These are phyloP conservation scores for Parazoanthus atlanticus DNA, from an alignment of 92 coral and sea anemone genomes.

Conservation along the genomic window DNA sequence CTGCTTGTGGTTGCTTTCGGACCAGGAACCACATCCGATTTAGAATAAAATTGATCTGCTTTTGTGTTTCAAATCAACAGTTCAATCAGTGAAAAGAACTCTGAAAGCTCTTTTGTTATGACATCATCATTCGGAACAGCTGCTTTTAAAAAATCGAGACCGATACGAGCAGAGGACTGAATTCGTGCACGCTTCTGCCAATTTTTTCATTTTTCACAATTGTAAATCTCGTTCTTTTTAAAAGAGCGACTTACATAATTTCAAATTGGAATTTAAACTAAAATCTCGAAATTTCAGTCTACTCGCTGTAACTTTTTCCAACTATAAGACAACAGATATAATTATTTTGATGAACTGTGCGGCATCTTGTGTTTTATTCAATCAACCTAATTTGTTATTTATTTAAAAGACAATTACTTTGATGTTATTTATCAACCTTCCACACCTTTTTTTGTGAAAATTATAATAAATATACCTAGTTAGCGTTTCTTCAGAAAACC, in stretches of 20 bases:
- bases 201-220: not conserved
- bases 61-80: constrained; percentile 4
- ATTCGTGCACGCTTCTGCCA: not conserved
- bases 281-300: no score
- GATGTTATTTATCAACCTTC: not conserved
- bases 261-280: no score
- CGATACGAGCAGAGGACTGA: not conserved
- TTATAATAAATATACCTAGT: not conserved
- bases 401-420: not conserved
- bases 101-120: not conserved
- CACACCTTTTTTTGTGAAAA: not conserved
- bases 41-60: not conserved
- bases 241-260: not conserved
- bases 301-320: no score
- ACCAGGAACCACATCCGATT: not conserved
- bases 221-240: no score
- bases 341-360: not conserved
- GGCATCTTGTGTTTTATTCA: not conserved
- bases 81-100: not conserved
- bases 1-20: not conserved
- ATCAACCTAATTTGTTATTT: not conserved
- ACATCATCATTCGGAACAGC: not conserved
- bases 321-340: no score
- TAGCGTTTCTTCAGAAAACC: not conserved
- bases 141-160: not conserved